Evolutionary conservation across 2,888 invertebrate species (phyloP).

Genomic region (Rhimphoctona megacephalus): DNA sequence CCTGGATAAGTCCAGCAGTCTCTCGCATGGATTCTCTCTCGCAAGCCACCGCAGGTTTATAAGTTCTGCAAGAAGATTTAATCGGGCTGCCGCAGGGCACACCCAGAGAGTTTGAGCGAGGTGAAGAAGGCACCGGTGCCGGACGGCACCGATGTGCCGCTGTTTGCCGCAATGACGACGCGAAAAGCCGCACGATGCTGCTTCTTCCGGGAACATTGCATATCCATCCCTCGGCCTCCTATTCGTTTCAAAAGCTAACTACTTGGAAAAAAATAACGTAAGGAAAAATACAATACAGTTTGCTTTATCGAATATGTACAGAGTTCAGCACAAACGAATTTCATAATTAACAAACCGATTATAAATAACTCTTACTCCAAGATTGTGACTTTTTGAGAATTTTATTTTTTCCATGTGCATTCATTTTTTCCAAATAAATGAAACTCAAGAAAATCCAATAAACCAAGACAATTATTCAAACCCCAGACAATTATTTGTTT

Average conservation of each 20-base stretch:
- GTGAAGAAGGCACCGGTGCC: slow-evolving; percentile 56
- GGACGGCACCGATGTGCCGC: slow-evolving; percentile 32
- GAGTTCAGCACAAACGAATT: neutral
- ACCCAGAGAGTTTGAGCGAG: slow-evolving; percentile 64
- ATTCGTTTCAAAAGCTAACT: neutral
- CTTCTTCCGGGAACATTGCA: slow-evolving; percentile 62
- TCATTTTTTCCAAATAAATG: neutral
- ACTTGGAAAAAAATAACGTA: neutral
- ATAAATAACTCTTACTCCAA: neutral
- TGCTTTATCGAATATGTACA: neutral
- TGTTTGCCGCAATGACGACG: slow-evolving; percentile 54
- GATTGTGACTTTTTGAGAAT: neutral
- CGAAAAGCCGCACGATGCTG: slow-evolving; percentile 50
- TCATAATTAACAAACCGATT: neutral
- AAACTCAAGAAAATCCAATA: too few species aligned
- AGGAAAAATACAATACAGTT: neutral
- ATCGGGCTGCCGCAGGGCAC: slow-evolving; percentile 61
- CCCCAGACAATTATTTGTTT: neutral
- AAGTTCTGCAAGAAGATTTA: slow-evolving; percentile 56
- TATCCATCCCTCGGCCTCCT: slow-evolving; percentile 9
- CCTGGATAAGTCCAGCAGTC: slow-evolving; percentile 17
- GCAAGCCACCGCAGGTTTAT: slow-evolving; percentile 35
- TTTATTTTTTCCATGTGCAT: neutral
- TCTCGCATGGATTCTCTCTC: slow-evolving; percentile 22
- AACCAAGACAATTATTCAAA: too few species aligned